Evolutionary conservation across 2,888 invertebrate species (phyloP).

Genomic region (Craniophora ligustri): DNA sequence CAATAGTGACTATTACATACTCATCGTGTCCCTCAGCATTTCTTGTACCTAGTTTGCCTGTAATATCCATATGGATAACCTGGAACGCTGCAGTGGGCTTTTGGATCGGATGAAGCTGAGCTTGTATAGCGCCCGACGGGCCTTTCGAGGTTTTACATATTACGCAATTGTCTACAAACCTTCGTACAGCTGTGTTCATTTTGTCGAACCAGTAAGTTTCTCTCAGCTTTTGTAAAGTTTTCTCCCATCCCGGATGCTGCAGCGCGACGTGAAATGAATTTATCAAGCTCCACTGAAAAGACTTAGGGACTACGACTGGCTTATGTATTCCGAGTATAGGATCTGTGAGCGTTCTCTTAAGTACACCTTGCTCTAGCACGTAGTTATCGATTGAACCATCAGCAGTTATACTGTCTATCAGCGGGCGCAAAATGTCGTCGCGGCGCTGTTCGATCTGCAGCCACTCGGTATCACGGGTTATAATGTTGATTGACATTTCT

Average conservation of each 20-base stretch:
- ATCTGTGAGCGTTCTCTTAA: background rate
- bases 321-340: background rate
- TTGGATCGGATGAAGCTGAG: background rate
- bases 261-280: background rate
- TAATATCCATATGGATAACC: background rate
- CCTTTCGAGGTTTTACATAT: background rate
- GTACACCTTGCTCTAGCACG: background rate
- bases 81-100: background rate
- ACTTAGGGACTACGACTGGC: background rate
- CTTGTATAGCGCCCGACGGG: background rate
- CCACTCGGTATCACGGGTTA: background rate
- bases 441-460: background rate
- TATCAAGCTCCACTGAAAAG: background rate
- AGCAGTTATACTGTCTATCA: background rate
- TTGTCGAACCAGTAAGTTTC: background rate
- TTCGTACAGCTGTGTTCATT: background rate
- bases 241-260: constrained; percentile 7
- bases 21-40: background rate
- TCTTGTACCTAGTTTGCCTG: background rate
- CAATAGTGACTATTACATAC: background rate
- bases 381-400: background rate
- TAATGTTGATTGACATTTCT: background rate
- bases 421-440: background rate
- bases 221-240: background rate
- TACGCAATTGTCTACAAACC: background rate